Evolutionary conservation across 2,113 vertebrate genomes (phyloP).

Genomic region (Ploceus nigricollis): DNA sequence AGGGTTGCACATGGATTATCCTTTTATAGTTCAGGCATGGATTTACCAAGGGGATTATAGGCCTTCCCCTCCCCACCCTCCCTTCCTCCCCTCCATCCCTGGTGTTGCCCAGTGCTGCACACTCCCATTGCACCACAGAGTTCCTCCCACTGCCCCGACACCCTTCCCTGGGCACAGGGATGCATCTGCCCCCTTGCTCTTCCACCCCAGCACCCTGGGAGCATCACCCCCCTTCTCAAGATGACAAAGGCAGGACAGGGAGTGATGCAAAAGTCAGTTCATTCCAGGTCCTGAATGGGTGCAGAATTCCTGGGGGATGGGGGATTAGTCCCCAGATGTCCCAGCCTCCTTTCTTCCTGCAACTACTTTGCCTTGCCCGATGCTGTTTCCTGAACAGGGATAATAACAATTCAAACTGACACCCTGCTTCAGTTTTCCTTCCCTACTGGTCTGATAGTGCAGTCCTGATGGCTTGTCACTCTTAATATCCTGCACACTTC

Average conservation of each 20-base stretch:
- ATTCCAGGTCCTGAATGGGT: background rate
- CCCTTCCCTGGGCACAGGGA: background rate
- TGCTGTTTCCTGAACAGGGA: background rate
- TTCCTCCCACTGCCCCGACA: accelerated
- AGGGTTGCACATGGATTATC: constrained; percentile 67
- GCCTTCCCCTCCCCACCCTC: constrained; percentile 11
- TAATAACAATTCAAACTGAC: constrained; percentile 7
- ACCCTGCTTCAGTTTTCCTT: constrained; percentile 23
- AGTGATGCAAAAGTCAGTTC: background rate
- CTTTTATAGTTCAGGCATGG: constrained; percentile 66
- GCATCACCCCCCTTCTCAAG: background rate
- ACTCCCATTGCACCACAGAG: accelerated
- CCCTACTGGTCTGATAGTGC: background rate
- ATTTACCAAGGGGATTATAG: constrained; percentile 68
- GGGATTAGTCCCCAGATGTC: constrained; percentile 30
- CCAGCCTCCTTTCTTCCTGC: constrained; percentile 10
- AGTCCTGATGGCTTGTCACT: constrained; percentile 24
- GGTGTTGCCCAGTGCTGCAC: background rate
- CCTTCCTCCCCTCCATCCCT: background rate
- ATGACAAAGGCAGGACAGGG: background rate
- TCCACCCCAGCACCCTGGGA: accelerated
- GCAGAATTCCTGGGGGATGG: background rate
- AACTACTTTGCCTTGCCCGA: background rate
- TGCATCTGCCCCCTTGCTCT: background rate
- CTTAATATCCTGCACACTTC: background rate